Evolutionary conservation across 2,113 vertebrate genomes (phyloP).

Genomic region (Peromyscus leucopus): DNA sequence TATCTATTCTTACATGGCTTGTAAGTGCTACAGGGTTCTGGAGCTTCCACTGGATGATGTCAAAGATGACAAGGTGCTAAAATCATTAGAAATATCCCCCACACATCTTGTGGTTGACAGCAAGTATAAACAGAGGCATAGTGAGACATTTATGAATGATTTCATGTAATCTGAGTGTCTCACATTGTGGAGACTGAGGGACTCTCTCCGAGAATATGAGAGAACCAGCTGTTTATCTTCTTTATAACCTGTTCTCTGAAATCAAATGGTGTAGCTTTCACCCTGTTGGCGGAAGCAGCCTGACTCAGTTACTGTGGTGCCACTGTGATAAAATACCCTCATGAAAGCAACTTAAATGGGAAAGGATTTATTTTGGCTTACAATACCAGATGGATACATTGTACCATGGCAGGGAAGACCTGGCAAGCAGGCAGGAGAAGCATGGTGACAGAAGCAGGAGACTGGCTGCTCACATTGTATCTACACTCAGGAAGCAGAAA

Average conservation of each 20-base stretch:
- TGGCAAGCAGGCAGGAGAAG: too few species aligned
- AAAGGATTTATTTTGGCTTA: neutral
- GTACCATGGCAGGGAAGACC: neutral
- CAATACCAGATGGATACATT: neutral
- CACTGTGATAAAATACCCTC: neutral
- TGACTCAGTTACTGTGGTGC: neutral
- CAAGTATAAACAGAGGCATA: neutral
- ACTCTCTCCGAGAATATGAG: neutral
- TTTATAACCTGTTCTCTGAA: neutral
- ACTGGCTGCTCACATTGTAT: neutral
- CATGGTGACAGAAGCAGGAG: neutral
- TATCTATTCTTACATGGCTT: neutral
- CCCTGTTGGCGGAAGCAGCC: neutral
- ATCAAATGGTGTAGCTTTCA: neutral
- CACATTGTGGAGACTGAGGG: neutral
- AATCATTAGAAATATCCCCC: neutral
- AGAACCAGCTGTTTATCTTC: neutral
- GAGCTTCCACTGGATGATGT: neutral
- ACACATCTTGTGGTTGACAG: neutral
- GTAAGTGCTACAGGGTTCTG: neutral
- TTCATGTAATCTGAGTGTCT: neutral
- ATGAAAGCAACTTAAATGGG: neutral
- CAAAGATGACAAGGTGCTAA: neutral
- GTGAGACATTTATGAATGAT: neutral
- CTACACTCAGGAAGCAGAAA: neutral